Evolutionary conservation across 2,888 invertebrate species (phyloP), one percentile per base, ranked within the genome.

Genomic region (Athalia circularis): DNA sequence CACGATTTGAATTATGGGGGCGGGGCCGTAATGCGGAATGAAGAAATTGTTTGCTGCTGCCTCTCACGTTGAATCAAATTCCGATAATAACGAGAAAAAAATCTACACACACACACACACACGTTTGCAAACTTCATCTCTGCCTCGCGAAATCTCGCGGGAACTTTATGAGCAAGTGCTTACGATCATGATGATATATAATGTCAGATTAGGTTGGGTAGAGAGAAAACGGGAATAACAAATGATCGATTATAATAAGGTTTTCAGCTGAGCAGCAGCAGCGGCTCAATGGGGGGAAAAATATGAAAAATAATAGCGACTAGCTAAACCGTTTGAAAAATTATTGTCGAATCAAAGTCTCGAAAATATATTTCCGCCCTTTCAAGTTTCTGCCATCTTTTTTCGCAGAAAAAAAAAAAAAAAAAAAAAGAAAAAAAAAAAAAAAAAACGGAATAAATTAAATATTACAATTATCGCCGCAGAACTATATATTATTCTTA

Each of bases 31-130:
- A 76, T 43, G 15, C n/a, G 45, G 64, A 77, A 43, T n/a, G 62
- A 7, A 43, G 52, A 77, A 70, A 77, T 77, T 77, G 70, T 62
- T 77, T 52, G 52, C 77, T 2, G 29, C 1, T 29, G 29, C 29
- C 29, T 29, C 68, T 59, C 52, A n/a, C 61, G 59, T 48, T 59
- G 72, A 77, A 62, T 77, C 54, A 77, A 77, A 77, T 77, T 65
- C 67, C 65, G 65, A 76, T 76, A 67, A 77, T 67, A 5, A 65
- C 15, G 3, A 15, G 3, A 13, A 47, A 45, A n/a, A 64, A 65
- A 5, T 0, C 13, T 11, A 15, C 29, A 9, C 9, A 47, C 9
- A 15, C 65, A 7, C 5, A 9, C 5, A 5, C 43, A 11, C 54
- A 8, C 8, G 54, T 54, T 11, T 54, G 29, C 54, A 54, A 1